These are phyloP conservation scores for Setipinna tenuifilis DNA, from an alignment of 2,797 vertebrate species.

Conservation along the genomic window DNA sequence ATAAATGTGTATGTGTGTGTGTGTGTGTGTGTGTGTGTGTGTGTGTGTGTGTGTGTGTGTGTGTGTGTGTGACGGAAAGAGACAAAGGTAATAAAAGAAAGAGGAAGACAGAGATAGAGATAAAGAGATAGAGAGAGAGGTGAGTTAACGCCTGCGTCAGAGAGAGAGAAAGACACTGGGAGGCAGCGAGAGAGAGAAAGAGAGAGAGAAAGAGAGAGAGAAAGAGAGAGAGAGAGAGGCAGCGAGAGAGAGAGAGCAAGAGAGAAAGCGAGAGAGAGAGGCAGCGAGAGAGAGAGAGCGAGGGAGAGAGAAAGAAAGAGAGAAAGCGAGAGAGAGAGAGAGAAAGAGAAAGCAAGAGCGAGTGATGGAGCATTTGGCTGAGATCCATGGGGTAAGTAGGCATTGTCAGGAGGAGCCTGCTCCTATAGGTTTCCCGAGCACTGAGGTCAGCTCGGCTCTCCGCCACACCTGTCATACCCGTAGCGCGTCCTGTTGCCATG, in stretches of 20 bases:
- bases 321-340: not conserved
- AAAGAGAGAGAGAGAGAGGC: constrained; percentile 29
- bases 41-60: too few relatives aligned
- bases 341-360: not conserved
- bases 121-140: not conserved
- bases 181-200: not conserved
- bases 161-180: not conserved
- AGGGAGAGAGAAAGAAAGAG: not conserved
- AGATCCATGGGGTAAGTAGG: constrained; percentile 8
- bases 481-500: not conserved
- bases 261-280: not conserved
- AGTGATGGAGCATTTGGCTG: not conserved
- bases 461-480: not conserved
- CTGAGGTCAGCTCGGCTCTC: not conserved
- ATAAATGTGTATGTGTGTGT: too few relatives aligned
- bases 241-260: not conserved
- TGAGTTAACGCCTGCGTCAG: not conserved
- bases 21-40: not conserved
- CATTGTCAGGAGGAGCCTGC: not conserved
- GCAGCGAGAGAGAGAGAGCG: not conserved
- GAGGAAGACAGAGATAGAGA: not conserved
- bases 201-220: not conserved
- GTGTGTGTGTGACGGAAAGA: not conserved
- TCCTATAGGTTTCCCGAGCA: not conserved
- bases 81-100: constrained; percentile 35